Conservation (phyloP, 2,113 vertebrate species). For the Leptobrachium leishanense region DNA sequence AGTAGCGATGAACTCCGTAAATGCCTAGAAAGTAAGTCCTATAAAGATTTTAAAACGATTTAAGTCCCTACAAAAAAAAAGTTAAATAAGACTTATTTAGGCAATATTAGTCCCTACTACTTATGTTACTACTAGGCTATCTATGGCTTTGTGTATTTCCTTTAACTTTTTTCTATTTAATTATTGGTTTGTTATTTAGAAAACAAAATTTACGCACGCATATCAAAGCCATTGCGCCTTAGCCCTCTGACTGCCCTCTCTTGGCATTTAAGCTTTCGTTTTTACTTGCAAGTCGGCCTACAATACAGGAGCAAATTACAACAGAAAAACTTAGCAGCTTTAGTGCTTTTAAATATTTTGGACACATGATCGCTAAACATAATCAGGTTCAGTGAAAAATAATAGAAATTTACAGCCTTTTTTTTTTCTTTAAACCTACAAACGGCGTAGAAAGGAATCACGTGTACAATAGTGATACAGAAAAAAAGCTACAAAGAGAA, state of each 20-base stretch:
- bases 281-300: not conserved
- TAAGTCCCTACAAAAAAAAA: not conserved
- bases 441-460: not conserved
- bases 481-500: not conserved
- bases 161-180: not conserved
- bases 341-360: not conserved
- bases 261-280: too few species aligned
- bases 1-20: too few species aligned
- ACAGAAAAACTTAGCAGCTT: not conserved
- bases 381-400: not conserved
- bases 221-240: not conserved
- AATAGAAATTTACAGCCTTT: not conserved
- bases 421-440: not conserved
- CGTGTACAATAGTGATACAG: not conserved
- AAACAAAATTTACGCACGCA: not conserved
- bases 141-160: not conserved
- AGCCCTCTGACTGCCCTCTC: too few species aligned
- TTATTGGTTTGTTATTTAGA: too few species aligned
- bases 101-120: not conserved
- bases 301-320: not conserved
- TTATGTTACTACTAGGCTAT: not conserved
- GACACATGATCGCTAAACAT: not conserved
- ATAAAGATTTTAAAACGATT: not conserved
- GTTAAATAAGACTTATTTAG: not conserved
- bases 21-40: too few species aligned